A percentile compares a stretch with the other conserved stretches of the same genome.
Conservation (phyloP, 2,113 vertebrate species). For the Strigops habroptila region DNA sequence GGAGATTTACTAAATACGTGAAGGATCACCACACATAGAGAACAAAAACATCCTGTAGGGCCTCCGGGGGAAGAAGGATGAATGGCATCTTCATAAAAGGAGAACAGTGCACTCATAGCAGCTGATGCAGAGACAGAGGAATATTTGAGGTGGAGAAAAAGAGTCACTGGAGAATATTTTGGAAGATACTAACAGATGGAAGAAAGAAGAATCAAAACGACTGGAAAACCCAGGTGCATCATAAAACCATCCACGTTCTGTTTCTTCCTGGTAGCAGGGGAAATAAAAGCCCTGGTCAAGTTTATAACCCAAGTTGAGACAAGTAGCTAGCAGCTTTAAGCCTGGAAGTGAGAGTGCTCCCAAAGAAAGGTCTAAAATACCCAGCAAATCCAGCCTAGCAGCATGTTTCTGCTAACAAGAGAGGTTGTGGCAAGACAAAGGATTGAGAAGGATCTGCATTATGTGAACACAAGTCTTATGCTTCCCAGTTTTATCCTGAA, state of each 20-base stretch:
- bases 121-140: not conserved
- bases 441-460: not conserved
- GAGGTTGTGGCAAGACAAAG: not conserved
- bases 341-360: not conserved
- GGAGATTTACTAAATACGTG: not conserved
- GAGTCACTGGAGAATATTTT: not conserved
- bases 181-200: not conserved
- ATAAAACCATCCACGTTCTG: not conserved
- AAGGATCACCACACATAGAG: not conserved
- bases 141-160: not conserved
- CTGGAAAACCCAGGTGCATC: not conserved
- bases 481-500: not conserved
- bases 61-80: not conserved
- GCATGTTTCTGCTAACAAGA: not conserved
- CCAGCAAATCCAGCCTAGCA: not conserved
- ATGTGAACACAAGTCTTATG: not conserved
- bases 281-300: not conserved
- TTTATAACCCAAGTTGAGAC: not conserved
- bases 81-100: conserved; percentile 6
- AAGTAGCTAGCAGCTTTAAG: not conserved
- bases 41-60: conserved; percentile 4
- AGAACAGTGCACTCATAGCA: not conserved
- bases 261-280: not conserved
- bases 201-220: not conserved
- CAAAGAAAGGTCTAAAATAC: not conserved